Evolutionary conservation across 92 coral and sea anemone genomes (phyloP), one percentile per base, ranked within the genome.

Genomic region (Parazoanthus swiftii): DNA sequence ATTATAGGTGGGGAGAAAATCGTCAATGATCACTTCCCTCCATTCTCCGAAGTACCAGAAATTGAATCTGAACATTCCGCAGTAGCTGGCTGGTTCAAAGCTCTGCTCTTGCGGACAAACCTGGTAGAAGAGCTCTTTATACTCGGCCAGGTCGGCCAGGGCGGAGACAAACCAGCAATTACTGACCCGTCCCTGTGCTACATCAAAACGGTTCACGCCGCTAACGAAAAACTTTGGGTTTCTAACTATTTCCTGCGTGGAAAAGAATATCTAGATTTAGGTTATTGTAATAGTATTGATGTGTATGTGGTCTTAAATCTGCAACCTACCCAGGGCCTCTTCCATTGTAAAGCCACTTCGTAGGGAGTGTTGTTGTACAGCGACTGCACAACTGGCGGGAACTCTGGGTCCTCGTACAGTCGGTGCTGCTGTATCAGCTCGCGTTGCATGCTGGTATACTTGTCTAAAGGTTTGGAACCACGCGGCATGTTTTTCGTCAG

Each of bases 101-200:
- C 93, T 80, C 76, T 94, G 98, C 29, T 89, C 95, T 15, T 73
- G 63, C 9, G 98, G 95, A 38, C 95, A 93, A 21, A 94, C 95
- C 1, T 94, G 92, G 38, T 93, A 72, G 80, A 94, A 93, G 0
- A 94, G 90, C 23, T 93, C 92, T 48, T 80, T 73, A n/a, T 89
- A 71, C 73, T 87, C 92, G 35, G 98, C 88, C 15, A 94, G 86
- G n/a, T 94, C 93, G 5, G 98, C 98, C 79, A 94, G 91, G 0
- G 98, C 98, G 3, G 98, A 95, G 65, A 94, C 98, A n/a, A 94
- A 94, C 98, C 98, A 94, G 77, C 98, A 94, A 86, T 94, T 94
- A 13, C 89, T 83, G 46, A 94, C 94, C 66, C 95, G 86, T 23
- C 98, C 98, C 67, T 94, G 98, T 0, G 98, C 95, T 0, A 94